These are phyloP conservation scores for Odontocerum albicorne DNA, from an alignment of 2,888 invertebrate species.

Conservation along the genomic window DNA sequence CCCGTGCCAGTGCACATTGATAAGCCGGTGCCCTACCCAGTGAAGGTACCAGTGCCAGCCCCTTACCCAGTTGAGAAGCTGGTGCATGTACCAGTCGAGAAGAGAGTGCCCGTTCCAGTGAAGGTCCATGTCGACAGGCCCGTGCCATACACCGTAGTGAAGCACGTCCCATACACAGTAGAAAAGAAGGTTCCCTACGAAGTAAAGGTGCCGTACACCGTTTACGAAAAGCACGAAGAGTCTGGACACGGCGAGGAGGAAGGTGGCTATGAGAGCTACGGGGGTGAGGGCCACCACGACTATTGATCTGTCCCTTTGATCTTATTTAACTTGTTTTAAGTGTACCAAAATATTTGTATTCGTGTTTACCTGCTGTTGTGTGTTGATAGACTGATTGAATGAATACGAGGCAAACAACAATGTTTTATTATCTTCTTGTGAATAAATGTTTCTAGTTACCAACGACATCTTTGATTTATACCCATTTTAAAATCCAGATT, in stretches of 20 bases:
- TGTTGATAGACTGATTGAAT: constrained; percentile 33
- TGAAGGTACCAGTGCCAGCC: constrained; percentile 72
- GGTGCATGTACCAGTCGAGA: constrained; percentile 66
- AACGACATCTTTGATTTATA: constrained; percentile 11
- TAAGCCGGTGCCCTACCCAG: constrained; percentile 74
- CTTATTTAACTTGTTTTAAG: constrained; percentile 35
- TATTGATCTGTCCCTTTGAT: constrained; percentile 37
- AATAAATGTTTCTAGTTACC: constrained; percentile 33
- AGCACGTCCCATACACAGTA: constrained; percentile 66
- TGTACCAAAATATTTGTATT: constrained; percentile 31
- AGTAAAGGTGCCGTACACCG: constrained; percentile 69
- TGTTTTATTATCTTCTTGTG: constrained; percentile 13
- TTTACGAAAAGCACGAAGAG: constrained; percentile 49
- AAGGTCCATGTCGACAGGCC: constrained; percentile 63
- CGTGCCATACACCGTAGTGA: constrained; percentile 64
- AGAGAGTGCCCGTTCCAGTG: constrained; percentile 66
- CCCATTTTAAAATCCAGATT: too few relatives aligned
- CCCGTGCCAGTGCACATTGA: constrained; percentile 76
- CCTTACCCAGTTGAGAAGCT: constrained; percentile 71
- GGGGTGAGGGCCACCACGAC: constrained; percentile 47
- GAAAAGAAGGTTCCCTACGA: constrained; percentile 70
- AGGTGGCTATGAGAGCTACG: constrained; percentile 31
- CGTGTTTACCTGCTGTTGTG: constrained; percentile 24
- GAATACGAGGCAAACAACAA: constrained; percentile 35
- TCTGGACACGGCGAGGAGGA: constrained; percentile 40